phyloP scores from a whole-genome alignment of 2,797 vertebrate species.

The Neoniphon sammara region DNA sequence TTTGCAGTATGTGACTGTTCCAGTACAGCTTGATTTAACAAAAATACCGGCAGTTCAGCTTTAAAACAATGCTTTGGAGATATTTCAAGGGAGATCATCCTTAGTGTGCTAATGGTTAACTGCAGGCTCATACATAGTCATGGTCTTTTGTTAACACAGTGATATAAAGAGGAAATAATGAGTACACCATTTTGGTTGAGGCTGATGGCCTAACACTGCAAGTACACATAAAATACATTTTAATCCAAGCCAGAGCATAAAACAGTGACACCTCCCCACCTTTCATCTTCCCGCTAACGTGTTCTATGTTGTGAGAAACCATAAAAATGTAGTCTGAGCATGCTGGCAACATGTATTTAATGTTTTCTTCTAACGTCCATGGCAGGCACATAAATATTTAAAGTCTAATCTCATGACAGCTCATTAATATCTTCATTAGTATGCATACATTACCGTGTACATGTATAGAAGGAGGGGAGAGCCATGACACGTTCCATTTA shows the following conservation, averaged over 20 bases:
- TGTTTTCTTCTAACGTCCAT: slow-evolving; percentile 34
- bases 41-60: background rate
- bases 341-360: slow-evolving; percentile 41
- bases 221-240: background rate
- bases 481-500: slow-evolving; percentile 62
- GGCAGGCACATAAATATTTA: slow-evolving; percentile 64
- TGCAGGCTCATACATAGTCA: background rate
- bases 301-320: slow-evolving; percentile 18
- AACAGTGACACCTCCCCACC: background rate
- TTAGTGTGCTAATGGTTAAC: too few species aligned
- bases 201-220: background rate
- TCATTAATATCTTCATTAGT: slow-evolving; percentile 78
- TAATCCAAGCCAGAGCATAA: background rate
- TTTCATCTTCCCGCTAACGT: background rate
- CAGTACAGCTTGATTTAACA: background rate
- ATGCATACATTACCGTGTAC: slow-evolving; percentile 67
- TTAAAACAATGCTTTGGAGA: background rate
- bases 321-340: slow-evolving; percentile 12
- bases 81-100: background rate
- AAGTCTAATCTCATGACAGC: slow-evolving; percentile 66
- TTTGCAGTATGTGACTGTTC: background rate
- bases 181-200: background rate
- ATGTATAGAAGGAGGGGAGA: slow-evolving; percentile 39
- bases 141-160: background rate
- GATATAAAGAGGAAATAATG: slow-evolving; percentile 3